Percentiles rank a stretch among this genome's conserved stretches.
Conservation (phyloP, 2,113 vertebrate species). For the Bubo bubo region DNA sequence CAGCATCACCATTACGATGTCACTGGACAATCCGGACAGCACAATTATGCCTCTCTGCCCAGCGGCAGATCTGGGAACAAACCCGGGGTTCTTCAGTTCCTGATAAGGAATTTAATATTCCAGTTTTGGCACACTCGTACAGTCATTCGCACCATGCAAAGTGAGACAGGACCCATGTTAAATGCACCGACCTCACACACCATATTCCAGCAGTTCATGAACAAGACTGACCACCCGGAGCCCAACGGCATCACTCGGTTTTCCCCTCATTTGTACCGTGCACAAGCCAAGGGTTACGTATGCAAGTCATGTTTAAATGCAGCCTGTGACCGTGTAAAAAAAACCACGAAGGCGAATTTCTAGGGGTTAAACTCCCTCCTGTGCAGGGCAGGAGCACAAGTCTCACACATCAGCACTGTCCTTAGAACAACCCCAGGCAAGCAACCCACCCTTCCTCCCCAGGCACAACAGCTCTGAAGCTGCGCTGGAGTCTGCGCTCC, state of each 20-base stretch:
- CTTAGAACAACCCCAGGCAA: neutral
- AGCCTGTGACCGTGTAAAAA: too few species aligned
- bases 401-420: accelerated
- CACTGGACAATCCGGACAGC: neutral
- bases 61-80: neutral
- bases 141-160: accelerated
- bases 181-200: accelerated
- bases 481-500: accelerated
- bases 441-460: neutral
- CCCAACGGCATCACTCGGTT: accelerated
- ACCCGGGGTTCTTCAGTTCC: neutral
- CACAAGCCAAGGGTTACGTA: accelerated
- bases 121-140: accelerated
- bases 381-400: neutral
- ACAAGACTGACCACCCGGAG: neutral
- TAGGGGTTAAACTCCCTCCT: neutral
- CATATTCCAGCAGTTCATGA: accelerated
- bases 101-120: neutral
- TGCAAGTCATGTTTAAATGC: accelerated
- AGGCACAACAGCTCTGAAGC: accelerated
- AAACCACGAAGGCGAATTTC: accelerated
- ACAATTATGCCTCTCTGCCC: neutral
- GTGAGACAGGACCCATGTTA: neutral
- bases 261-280: accelerated
- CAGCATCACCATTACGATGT: neutral